Evolutionary conservation across 2,113 vertebrate genomes (phyloP).

Genomic region (Leucosticte australis): DNA sequence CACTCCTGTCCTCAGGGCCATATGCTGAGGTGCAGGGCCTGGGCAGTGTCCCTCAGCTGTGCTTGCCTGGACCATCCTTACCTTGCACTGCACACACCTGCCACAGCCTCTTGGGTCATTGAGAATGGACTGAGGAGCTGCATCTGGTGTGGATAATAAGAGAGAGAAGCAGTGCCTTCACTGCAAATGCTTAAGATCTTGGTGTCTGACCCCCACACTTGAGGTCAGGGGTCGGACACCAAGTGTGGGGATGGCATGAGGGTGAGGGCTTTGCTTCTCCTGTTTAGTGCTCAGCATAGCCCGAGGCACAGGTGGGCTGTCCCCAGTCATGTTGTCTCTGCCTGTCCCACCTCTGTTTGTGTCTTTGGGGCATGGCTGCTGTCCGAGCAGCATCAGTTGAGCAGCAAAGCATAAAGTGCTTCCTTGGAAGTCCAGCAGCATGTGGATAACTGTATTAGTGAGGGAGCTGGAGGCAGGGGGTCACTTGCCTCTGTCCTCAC

Average conservation of each 20-base stretch:
- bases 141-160: background rate
- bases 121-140: background rate
- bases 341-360: background rate
- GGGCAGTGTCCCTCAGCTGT: background rate
- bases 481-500: background rate
- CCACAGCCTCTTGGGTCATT: accelerated
- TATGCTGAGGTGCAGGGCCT: background rate
- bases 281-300: background rate
- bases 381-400: background rate
- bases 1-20: accelerated
- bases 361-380: background rate
- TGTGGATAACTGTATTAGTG: background rate
- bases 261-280: accelerated
- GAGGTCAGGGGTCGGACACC: background rate
- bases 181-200: background rate
- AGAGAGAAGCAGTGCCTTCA: background rate
- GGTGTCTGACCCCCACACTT: background rate
- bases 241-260: background rate
- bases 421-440: background rate
- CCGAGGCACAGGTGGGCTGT: background rate
- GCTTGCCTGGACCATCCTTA: background rate
- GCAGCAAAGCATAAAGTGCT: background rate
- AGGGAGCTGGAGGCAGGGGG: background rate
- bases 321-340: accelerated
- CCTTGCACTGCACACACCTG: background rate